Percentiles rank a stretch among this genome's conserved stretches.
Evolutionary conservation across 2,113 vertebrate species (phyloP).

Genomic region (Sigmodon hispidus): DNA sequence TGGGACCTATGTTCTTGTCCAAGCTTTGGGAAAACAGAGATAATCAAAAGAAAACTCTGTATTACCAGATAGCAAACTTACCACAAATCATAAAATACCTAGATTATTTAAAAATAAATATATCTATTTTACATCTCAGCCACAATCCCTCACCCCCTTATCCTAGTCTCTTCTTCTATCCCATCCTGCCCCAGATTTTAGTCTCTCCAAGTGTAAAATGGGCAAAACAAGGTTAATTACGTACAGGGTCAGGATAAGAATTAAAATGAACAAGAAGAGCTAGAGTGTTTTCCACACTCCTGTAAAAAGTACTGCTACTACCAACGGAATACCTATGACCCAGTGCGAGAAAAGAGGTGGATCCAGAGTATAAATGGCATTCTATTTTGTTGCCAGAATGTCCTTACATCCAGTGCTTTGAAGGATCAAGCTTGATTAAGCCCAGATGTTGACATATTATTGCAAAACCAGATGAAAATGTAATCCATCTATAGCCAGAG

Average conservation of each 20-base stretch:
- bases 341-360: not conserved
- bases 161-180: not conserved
- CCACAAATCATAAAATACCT: not conserved
- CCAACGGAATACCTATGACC: not conserved
- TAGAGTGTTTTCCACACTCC: not conserved
- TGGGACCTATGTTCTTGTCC: not conserved
- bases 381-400: not conserved
- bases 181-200: not conserved
- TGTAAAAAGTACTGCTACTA: not conserved
- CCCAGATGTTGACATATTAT: not conserved
- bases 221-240: not conserved
- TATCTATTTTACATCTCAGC: not conserved
- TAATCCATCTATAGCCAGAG: not conserved
- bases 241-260: not conserved
- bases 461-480: not conserved
- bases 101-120: not conserved
- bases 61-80: not conserved
- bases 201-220: not conserved
- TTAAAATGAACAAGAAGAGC: not conserved
- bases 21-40: not conserved
- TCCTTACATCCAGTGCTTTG: not conserved
- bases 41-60: not conserved
- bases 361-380: not conserved
- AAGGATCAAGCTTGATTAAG: not conserved
- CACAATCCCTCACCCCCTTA: not conserved